phyloP scores from a whole-genome alignment of 2,113 vertebrate genomes.

The Nansenia antarctica region DNA sequence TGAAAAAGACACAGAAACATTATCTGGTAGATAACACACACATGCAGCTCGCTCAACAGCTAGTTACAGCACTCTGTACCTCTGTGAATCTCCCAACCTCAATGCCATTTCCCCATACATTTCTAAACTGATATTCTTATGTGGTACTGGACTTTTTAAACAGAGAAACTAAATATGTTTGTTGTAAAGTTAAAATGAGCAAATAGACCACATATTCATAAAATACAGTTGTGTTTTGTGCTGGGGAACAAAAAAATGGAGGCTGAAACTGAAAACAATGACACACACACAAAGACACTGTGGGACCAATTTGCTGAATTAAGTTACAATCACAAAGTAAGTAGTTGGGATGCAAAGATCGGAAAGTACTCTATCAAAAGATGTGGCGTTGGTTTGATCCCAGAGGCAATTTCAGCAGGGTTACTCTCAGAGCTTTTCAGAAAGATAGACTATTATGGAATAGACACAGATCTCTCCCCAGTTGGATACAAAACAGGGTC shows the following conservation, averaged over 20 bases:
- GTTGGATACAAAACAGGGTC: neutral
- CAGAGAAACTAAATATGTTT: neutral
- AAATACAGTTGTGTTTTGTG: neutral
- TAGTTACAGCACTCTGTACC: conserved; percentile 13
- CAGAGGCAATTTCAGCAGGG: neutral
- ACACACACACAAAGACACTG: neutral
- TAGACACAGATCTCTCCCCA: neutral
- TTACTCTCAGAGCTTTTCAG: neutral
- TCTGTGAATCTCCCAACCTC: neutral
- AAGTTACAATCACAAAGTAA: neutral
- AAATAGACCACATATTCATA: neutral
- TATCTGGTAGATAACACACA: conserved; percentile 31
- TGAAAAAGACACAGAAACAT: conserved; percentile 35
- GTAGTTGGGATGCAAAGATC: neutral
- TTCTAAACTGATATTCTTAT: no score
- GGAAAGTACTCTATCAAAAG: neutral
- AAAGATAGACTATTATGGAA: neutral
- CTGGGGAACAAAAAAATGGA: neutral
- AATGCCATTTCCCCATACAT: neutral
- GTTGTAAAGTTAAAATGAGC: neutral
- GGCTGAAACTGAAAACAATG: neutral
- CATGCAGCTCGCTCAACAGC: conserved; percentile 46
- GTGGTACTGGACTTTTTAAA: conserved; percentile 2
- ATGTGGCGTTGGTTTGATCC: neutral
- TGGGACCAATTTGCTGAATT: neutral